Evolutionary conservation across 2,113 vertebrate genomes (phyloP), one percentile per base, ranked within the genome.

Genomic region (Brienomyrus longianalis): DNA sequence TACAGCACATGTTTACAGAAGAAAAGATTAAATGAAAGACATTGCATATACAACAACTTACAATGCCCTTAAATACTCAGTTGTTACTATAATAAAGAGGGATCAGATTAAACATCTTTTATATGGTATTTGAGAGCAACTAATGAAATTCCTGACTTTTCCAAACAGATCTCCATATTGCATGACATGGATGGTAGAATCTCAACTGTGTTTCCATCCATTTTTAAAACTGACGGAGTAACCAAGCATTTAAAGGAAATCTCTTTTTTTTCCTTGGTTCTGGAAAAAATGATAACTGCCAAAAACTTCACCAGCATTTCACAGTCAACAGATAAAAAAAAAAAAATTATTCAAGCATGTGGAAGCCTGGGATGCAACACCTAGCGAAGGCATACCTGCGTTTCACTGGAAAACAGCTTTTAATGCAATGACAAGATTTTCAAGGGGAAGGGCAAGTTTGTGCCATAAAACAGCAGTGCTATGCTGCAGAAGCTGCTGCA

Each of bases 241-340:
- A 85, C 83, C 45, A n/a, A 51, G 45, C 83, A 31, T n/a, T n/a
- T n/a, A 85, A 85, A 48, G 47, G 48, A 50, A 48, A 85, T 27
- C 83, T 85, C 45, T 39, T 39, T 39, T 85, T 50, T 0, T 1
- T 43, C 43, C 45, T 50, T 80, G 35, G 74, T 80, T 80, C 35
- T 80, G 74, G 74, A 8, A 80, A 80, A 80, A 43, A 80, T 77
- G 74, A 80, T 35, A 80, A 80, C 74, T 80, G 74, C 31, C 74
- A 39, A 80, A 80, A 80, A 80, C 31, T 43, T 80, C 74, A 80
- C 35, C 35, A 8, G 74, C 74, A 43, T 51, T 51, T 86, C n/a
- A 51, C 83, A 86, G 83, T 86, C 83, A 86, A 86, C 83, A 85
- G 47, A 85, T 48, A 51, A 54, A 54, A 54, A 54, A 52, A 4